Conservation (phyloP, 2,797 vertebrate genomes). For the Falco novaeseelandiae region DNA sequence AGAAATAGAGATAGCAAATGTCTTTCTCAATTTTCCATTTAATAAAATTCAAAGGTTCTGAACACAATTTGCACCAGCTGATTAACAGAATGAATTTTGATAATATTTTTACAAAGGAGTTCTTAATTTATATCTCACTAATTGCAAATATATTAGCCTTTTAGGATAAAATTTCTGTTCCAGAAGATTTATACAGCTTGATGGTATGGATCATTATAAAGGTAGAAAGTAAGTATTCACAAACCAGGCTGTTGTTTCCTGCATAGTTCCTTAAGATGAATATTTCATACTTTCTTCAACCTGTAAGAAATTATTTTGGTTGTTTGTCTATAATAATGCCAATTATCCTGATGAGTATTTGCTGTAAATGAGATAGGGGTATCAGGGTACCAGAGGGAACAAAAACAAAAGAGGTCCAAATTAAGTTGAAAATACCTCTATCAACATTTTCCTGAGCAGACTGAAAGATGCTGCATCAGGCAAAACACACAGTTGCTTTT, state of each 20-base stretch:
- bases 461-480: background rate
- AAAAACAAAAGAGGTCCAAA: background rate
- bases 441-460: background rate
- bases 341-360: background rate
- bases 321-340: background rate
- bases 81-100: slow-evolving; percentile 24
- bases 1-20: background rate
- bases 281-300: background rate
- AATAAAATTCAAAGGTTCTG: slow-evolving; percentile 1
- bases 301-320: background rate
- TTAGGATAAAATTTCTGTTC: slow-evolving; percentile 10
- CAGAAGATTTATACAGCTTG: background rate
- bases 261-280: background rate
- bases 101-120: background rate
- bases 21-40: background rate
- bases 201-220: background rate
- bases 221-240: background rate
- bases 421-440: background rate
- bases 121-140: slow-evolving; percentile 20
- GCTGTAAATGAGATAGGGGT: background rate
- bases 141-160: background rate
- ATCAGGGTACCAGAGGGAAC: background rate
- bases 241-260: background rate
- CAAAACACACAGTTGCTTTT: rapidly evolving
- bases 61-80: background rate